Conservation (phyloP, 2,888 invertebrate species). For the Frankliniella intonsa region DNA sequence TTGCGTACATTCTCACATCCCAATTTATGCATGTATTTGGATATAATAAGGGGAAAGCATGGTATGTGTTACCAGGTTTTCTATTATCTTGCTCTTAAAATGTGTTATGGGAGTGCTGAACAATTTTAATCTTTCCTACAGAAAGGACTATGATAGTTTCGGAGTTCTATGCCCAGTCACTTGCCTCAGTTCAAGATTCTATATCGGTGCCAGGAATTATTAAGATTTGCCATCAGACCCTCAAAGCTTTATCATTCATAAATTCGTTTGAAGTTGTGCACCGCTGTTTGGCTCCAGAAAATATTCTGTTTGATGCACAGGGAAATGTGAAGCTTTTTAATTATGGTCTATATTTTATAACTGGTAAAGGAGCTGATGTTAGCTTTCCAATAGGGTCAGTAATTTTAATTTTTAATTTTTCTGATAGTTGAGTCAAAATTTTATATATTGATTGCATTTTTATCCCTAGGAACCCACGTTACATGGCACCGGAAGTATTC, state of each 20-base stretch:
- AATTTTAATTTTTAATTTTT: neutral
- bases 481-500: slow-evolving; percentile 77
- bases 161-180: slow-evolving; percentile 66
- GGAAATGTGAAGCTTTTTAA: slow-evolving; percentile 80
- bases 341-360: slow-evolving; percentile 90
- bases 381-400: slow-evolving; percentile 78
- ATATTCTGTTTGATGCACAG: slow-evolving; percentile 69
- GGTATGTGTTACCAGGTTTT: slow-evolving; percentile 54
- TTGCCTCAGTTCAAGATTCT: slow-evolving; percentile 52
- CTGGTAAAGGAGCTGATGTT: slow-evolving; percentile 77
- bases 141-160: slow-evolving; percentile 78
- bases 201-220: slow-evolving; percentile 52
- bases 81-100: neutral
- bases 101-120: neutral
- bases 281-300: slow-evolving; percentile 75
- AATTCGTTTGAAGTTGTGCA: slow-evolving; percentile 70
- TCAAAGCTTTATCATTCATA: slow-evolving; percentile 66
- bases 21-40: slow-evolving; percentile 83
- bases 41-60: slow-evolving; percentile 89
- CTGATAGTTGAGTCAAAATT: slow-evolving; percentile 4
- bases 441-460: slow-evolving; percentile 33
- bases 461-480: slow-evolving; percentile 63
- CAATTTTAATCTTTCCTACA: slow-evolving; percentile 45
- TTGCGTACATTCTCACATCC: slow-evolving; percentile 74
- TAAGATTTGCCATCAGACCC: slow-evolving; percentile 66